Evolutionary conservation across 2,797 vertebrate genomes (phyloP).

Genomic region (Rhyacichthys aspro): DNA sequence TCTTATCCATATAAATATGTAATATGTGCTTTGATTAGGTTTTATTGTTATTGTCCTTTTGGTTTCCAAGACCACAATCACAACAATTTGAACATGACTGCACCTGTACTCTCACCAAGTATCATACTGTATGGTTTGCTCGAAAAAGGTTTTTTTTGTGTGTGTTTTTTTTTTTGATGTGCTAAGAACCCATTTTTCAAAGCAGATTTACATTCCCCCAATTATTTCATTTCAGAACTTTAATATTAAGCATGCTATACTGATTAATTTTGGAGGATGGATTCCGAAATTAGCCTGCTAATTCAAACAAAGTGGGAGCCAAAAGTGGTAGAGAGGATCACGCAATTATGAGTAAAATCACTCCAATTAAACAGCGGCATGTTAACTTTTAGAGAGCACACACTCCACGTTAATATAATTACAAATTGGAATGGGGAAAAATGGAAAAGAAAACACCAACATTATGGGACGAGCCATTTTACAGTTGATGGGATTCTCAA

Average conservation of each 20-base stretch:
- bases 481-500: constrained; percentile 74
- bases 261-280: constrained; percentile 76
- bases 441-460: constrained; percentile 76
- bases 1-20: too few relatives aligned
- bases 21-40: too few relatives aligned
- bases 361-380: constrained; percentile 83
- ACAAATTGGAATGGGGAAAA: constrained; percentile 69
- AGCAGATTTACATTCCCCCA: constrained; percentile 63
- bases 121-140: too few relatives aligned
- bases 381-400: constrained; percentile 84
- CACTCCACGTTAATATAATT: constrained; percentile 81
- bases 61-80: too few relatives aligned
- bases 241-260: constrained; percentile 66
- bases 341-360: constrained; percentile 85
- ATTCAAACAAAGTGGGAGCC: constrained; percentile 84
- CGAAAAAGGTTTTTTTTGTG: constrained; percentile 20
- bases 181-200: constrained; percentile 37
- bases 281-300: constrained; percentile 80
- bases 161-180: constrained; percentile 9
- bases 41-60: too few relatives aligned
- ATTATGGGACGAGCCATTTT: constrained; percentile 74
- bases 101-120: too few relatives aligned
- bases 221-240: constrained; percentile 69
- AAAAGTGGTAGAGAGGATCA: constrained; percentile 84
- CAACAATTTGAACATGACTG: too few relatives aligned